Percentiles rank a stretch among this genome's conserved stretches.
Conservation (phyloP, 2,888 invertebrate species). For the Stenodera caucasica region DNA sequence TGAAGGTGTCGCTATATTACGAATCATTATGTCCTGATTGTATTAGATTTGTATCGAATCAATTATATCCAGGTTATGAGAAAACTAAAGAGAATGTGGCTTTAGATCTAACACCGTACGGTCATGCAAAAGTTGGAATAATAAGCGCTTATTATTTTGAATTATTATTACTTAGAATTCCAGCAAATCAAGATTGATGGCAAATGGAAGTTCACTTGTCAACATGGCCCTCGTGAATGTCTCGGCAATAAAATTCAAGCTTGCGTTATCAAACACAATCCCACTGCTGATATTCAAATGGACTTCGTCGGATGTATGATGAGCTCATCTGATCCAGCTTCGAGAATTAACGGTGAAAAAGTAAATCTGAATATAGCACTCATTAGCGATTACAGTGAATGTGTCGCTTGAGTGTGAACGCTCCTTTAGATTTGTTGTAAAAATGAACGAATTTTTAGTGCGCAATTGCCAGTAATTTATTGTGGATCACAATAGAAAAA, state of each 20-base stretch:
- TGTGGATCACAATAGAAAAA: slow-evolving; percentile 22
- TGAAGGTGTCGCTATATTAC: slow-evolving; percentile 56
- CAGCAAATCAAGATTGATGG: slow-evolving; percentile 11
- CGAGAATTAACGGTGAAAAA: slow-evolving; percentile 17
- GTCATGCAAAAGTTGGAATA: slow-evolving; percentile 31
- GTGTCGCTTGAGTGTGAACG: not conserved
- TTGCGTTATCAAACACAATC: slow-evolving; percentile 8
- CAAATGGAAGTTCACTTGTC: slow-evolving; percentile 15
- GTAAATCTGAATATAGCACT: slow-evolving; percentile 13
- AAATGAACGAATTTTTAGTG: slow-evolving; percentile 24
- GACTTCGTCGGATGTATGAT: slow-evolving; percentile 29
- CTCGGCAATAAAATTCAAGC: slow-evolving; percentile 16
- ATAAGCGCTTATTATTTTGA: too few relatives aligned
- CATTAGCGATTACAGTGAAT: not conserved
- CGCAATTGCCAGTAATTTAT: slow-evolving; percentile 22
- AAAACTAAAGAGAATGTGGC: slow-evolving; percentile 15
- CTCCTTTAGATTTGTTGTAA: too few relatives aligned
- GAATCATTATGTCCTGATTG: slow-evolving; percentile 60
- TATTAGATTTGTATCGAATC: slow-evolving; percentile 51
- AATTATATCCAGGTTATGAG: slow-evolving; percentile 52
- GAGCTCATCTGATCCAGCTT: slow-evolving; percentile 22
- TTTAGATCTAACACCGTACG: slow-evolving; percentile 32
- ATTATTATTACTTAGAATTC: not conserved
- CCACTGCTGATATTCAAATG: not conserved
- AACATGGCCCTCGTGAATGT: slow-evolving; percentile 17